Evolutionary conservation across 2,113 vertebrate species (phyloP).

Genomic region (Ptyas mucosa): DNA sequence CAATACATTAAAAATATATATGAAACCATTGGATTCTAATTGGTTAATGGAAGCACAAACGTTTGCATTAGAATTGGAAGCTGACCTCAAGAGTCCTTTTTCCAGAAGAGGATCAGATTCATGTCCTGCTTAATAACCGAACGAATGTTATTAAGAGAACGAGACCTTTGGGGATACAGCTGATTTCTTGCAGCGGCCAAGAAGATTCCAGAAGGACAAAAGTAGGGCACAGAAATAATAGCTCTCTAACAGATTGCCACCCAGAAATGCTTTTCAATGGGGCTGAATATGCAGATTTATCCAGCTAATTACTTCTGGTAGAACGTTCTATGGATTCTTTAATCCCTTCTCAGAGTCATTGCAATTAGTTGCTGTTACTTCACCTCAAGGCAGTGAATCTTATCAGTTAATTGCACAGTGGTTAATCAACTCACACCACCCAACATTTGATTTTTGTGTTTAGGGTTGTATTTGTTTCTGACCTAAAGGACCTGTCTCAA

Average conservation of each 20-base stretch:
- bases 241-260: background rate
- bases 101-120: background rate
- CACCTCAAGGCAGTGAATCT: background rate
- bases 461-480: background rate
- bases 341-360: background rate
- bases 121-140: background rate
- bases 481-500: background rate
- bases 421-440: background rate
- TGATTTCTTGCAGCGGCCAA: background rate
- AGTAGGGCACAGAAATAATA: background rate
- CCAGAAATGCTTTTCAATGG: background rate
- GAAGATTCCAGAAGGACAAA: background rate
- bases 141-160: background rate
- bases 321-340: background rate
- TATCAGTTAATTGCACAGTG: background rate
- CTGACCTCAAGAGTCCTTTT: background rate
- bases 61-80: background rate
- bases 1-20: background rate
- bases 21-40: background rate
- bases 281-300: no score
- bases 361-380: background rate
- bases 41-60: background rate
- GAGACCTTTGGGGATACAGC: background rate
- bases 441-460: background rate
- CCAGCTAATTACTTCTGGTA: background rate